Percentiles rank a stretch among this genome's conserved stretches.
Evolutionary conservation across 2,888 invertebrate genomes (phyloP).

Genomic region (Callimorpha dominula): DNA sequence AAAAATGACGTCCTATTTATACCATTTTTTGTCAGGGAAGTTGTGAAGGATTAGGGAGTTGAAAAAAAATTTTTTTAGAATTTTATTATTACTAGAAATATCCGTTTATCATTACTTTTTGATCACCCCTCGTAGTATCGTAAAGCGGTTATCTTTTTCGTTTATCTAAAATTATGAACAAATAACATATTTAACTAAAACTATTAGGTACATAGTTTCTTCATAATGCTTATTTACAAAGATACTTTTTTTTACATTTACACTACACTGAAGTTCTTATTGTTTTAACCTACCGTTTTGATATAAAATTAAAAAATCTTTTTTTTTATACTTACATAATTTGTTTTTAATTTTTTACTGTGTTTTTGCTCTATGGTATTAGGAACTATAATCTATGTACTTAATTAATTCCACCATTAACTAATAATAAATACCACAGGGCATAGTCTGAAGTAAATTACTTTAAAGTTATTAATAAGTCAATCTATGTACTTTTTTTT

Average conservation of each 20-base stretch:
- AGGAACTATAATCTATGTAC: neutral
- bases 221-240: neutral
- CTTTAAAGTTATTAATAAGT: too few relatives aligned
- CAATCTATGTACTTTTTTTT: too few relatives aligned
- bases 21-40: too few relatives aligned
- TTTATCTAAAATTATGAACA: neutral
- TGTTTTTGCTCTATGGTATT: neutral
- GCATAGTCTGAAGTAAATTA: too few relatives aligned
- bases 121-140: too few relatives aligned
- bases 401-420: neutral
- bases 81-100: too few relatives aligned
- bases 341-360: neutral
- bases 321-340: neutral
- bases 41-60: too few relatives aligned
- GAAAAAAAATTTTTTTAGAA: too few relatives aligned
- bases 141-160: neutral
- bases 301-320: neutral
- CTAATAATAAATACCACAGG: too few relatives aligned
- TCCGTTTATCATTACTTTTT: too few relatives aligned
- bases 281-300: neutral
- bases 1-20: too few relatives aligned
- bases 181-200: neutral
- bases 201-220: neutral
- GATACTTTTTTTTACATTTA: neutral
- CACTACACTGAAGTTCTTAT: neutral